phyloP scores from a whole-genome alignment of 1,140 invertebrate genomes.

The Cephus cinctus region DNA sequence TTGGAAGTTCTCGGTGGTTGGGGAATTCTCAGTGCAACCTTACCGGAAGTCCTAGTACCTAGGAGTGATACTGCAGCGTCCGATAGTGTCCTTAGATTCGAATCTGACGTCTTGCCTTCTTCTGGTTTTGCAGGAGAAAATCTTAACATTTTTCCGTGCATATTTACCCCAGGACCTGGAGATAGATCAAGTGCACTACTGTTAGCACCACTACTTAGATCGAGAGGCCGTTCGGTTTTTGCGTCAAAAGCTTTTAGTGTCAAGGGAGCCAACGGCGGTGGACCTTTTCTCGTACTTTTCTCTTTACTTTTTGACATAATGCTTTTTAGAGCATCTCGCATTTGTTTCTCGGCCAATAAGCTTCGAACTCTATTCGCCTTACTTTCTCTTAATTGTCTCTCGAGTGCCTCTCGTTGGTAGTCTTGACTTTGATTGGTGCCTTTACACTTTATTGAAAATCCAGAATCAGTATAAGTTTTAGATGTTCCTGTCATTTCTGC shows the following conservation, averaged over 20 bases:
- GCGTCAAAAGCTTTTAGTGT: too few relatives aligned
- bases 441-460: neutral
- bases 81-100: conserved; percentile 41
- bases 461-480: neutral
- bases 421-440: neutral
- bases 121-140: conserved; percentile 27
- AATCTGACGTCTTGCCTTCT: conserved; percentile 34
- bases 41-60: conserved; percentile 23
- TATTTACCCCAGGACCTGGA: conserved; percentile 16
- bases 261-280: conserved; percentile 45
- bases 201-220: conserved; percentile 30
- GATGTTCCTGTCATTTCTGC: conserved; percentile 9
- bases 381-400: conserved; percentile 44
- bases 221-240: conserved; percentile 15
- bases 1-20: conserved; percentile 44
- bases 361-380: conserved; percentile 47
- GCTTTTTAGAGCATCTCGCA: conserved; percentile 46
- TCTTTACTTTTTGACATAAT: conserved; percentile 43
- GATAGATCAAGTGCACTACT: conserved; percentile 29
- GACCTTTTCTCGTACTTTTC: conserved; percentile 40
- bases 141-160: too few relatives aligned
- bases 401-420: conserved; percentile 37
- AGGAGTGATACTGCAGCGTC: conserved; percentile 43
- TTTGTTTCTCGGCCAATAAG: conserved; percentile 49
- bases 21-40: conserved; percentile 45